Percentiles rank a stretch among this genome's conserved stretches.
phyloP scores from a whole-genome alignment of 1,140 invertebrate genomes.

The Calephelis virginiensis region DNA sequence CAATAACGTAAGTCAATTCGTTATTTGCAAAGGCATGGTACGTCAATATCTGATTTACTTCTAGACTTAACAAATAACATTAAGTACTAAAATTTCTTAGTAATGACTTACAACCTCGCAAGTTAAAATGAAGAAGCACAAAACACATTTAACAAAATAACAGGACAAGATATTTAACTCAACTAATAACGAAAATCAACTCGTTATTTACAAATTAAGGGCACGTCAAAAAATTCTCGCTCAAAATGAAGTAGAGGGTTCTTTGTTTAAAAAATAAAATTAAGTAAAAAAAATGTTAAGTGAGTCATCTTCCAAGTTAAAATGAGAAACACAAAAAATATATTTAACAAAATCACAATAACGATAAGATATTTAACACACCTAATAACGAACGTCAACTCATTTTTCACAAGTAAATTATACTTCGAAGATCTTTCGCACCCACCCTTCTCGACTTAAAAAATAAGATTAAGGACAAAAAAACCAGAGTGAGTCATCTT shows the following conservation, averaged over 20 bases:
- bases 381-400: conserved; percentile 74
- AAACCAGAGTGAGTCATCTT: neutral
- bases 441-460: conserved; percentile 72
- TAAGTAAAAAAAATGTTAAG: neutral
- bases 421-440: conserved; percentile 66
- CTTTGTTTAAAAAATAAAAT: too few relatives aligned
- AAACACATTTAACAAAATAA: conserved; percentile 24
- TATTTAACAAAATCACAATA: conserved; percentile 38
- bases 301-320: too few relatives aligned
- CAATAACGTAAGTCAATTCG: conserved; percentile 74
- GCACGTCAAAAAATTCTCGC: conserved; percentile 67
- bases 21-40: conserved; percentile 71
- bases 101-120: too few relatives aligned
- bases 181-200: conserved; percentile 74
- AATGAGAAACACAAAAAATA: too few relatives aligned
- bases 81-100: neutral
- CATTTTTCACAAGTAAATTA: conserved; percentile 71
- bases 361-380: conserved; percentile 67
- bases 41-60: conserved; percentile 68
- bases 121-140: too few relatives aligned
- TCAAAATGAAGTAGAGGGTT: conserved; percentile 8
- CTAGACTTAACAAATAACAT: conserved; percentile 74
- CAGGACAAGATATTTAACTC: conserved; percentile 65
- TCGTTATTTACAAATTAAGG: conserved; percentile 73
- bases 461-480: conserved; percentile 50